Evolutionary conservation across 2,113 vertebrate species (phyloP).

Genomic region (Castor canadensis): DNA sequence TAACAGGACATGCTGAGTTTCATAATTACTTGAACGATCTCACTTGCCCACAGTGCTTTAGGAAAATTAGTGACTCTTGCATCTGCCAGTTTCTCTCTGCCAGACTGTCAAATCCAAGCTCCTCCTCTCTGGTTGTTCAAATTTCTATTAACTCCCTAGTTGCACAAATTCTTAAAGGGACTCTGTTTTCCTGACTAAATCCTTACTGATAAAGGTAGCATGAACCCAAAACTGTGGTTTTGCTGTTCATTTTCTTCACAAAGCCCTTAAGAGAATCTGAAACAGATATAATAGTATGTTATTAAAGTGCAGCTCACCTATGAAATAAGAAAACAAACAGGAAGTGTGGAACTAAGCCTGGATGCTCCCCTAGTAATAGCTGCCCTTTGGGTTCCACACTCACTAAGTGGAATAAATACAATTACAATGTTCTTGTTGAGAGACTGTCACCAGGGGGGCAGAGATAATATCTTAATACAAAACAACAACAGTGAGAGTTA

Average conservation of each 20-base stretch:
- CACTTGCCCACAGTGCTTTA: neutral
- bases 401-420: constrained; percentile 1
- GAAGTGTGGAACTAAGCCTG: constrained; percentile 12
- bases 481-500: neutral
- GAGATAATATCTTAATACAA: constrained; percentile 32
- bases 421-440: neutral
- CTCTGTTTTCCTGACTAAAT: constrained; percentile 7
- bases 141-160: neutral
- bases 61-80: neutral
- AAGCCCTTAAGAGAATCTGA: neutral
- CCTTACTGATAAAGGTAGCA: neutral
- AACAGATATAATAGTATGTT: neutral
- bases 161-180: neutral
- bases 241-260: neutral
- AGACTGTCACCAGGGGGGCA: neutral
- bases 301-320: neutral
- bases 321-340: constrained; percentile 11
- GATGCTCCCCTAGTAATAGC: neutral
- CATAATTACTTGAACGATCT: neutral
- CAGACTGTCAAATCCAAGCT: neutral
- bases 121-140: neutral
- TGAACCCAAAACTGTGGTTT: neutral
- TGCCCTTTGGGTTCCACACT: neutral
- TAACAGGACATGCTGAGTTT: neutral
- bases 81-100: neutral